Percentiles rank a stretch among this genome's conserved stretches.
Conservation (phyloP, 2,113 vertebrate species). For the Gallinago media region DNA sequence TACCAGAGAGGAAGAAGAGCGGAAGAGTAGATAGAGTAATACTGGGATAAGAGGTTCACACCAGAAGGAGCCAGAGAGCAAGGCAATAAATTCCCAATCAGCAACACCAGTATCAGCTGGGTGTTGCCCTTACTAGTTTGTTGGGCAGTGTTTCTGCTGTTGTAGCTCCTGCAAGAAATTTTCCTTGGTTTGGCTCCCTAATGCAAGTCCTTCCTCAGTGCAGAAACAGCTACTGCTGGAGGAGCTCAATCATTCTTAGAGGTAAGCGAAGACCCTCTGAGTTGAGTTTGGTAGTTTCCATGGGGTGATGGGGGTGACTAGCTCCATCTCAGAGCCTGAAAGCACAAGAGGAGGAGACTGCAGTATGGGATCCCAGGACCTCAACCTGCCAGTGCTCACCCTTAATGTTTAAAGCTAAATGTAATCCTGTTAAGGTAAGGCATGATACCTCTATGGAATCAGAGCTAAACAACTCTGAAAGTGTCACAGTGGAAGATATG, state of each 20-base stretch:
- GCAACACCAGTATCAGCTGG: not conserved
- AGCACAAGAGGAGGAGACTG: accelerated
- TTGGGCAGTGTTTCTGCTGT: not conserved
- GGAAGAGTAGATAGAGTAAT: not conserved
- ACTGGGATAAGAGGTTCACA: not conserved
- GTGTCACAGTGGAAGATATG: not conserved
- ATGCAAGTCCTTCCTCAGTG: not conserved
- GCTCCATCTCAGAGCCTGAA: not conserved
- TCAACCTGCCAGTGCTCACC: not conserved
- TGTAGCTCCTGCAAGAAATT: not conserved
- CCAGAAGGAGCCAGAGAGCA: not conserved
- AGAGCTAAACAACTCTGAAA: not conserved
- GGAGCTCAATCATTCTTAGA: not conserved
- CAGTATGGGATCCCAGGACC: not conserved
- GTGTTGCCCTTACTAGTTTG: not conserved
- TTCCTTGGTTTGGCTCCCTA: not conserved
- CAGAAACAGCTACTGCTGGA: not conserved
- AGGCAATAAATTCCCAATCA: not conserved
- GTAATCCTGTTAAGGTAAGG: not conserved
- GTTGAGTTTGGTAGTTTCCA: not conserved
- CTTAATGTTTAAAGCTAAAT: not conserved
- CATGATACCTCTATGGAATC: accelerated
- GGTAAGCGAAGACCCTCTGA: not conserved
- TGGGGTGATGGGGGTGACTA: not conserved
- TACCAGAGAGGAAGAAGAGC: not conserved